Conservation (phyloP, 53 echinoderm and acorn worm genomes). For the Echinometra lucunter region DNA sequence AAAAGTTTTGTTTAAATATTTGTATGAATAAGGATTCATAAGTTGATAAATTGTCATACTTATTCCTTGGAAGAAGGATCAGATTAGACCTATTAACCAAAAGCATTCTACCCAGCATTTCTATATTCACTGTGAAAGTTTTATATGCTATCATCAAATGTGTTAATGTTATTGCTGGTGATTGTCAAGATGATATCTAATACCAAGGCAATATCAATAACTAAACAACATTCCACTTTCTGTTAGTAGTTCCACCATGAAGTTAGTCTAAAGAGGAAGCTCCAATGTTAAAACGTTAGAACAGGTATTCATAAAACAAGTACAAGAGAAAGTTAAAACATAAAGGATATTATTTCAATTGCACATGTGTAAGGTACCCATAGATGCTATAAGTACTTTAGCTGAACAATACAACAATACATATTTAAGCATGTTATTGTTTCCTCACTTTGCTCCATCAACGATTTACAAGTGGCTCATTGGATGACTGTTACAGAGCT, state of each 20-base stretch:
- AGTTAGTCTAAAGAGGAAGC: neutral
- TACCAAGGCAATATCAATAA: neutral
- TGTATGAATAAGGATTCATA: no score
- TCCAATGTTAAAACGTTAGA: neutral
- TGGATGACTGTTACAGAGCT: no score
- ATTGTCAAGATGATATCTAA: constrained; percentile 14
- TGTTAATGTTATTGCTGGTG: neutral
- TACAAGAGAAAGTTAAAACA: neutral
- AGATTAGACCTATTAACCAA: neutral
- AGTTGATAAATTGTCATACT: neutral
- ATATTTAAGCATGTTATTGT: neutral
- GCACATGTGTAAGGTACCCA: constrained; percentile 39
- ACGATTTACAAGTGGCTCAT: no score
- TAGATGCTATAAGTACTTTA: constrained; percentile 52
- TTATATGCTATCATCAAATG: neutral
- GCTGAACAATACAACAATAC: constrained; percentile 55
- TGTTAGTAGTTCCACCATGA: neutral
- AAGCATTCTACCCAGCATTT: neutral
- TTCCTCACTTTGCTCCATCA: no score
- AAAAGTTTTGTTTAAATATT: no score
- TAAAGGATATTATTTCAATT: neutral
- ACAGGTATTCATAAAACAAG: neutral
- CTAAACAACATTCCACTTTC: neutral
- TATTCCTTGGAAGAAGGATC: neutral
- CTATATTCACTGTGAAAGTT: neutral